Conservation (phyloP, 2,888 invertebrate species). For the Alloscopus bannaensis region DNA sequence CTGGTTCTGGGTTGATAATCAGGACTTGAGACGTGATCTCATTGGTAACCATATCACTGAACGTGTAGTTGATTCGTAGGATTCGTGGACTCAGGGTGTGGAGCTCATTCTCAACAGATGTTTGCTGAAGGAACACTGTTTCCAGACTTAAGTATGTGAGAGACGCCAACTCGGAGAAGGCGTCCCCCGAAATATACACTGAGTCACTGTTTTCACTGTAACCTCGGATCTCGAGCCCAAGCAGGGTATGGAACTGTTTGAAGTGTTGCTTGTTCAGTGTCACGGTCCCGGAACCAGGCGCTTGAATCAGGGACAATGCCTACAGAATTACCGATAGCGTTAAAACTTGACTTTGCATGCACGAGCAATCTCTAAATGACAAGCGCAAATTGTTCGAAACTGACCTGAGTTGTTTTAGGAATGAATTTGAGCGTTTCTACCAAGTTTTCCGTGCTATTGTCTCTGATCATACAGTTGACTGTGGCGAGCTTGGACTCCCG, state of each 20-base stretch:
- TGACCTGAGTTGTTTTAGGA: slow-evolving; percentile 61
- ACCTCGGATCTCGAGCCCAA: slow-evolving; percentile 81
- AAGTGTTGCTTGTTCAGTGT: slow-evolving; percentile 77
- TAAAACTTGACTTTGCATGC: too few species aligned
- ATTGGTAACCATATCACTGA: slow-evolving; percentile 53
- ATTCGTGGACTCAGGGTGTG: slow-evolving; percentile 11
- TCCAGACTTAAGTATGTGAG: slow-evolving; percentile 68
- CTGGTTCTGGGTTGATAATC: slow-evolving; percentile 41
- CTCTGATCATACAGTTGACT: slow-evolving; percentile 70
- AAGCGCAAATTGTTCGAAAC: too few species aligned
- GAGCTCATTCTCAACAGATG: slow-evolving; percentile 50
- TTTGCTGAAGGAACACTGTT: slow-evolving; percentile 58
- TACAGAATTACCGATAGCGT: too few species aligned
- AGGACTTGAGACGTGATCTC: slow-evolving; percentile 64
- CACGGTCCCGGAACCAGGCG: slow-evolving; percentile 77
- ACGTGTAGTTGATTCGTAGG: slow-evolving; percentile 57
- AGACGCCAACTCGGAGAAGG: slow-evolving; percentile 49
- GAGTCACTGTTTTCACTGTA: slow-evolving; percentile 73
- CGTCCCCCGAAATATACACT: slow-evolving; percentile 58
- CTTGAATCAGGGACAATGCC: slow-evolving; percentile 79
- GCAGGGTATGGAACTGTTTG: slow-evolving; percentile 77
- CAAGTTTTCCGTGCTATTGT: slow-evolving; percentile 37
- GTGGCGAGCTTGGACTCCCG: slow-evolving; percentile 58
- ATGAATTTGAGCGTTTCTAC: slow-evolving; percentile 38
- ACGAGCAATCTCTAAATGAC: too few species aligned